phyloP scores from a whole-genome alignment of 1,140 invertebrate species.

The Samia ricini region DNA sequence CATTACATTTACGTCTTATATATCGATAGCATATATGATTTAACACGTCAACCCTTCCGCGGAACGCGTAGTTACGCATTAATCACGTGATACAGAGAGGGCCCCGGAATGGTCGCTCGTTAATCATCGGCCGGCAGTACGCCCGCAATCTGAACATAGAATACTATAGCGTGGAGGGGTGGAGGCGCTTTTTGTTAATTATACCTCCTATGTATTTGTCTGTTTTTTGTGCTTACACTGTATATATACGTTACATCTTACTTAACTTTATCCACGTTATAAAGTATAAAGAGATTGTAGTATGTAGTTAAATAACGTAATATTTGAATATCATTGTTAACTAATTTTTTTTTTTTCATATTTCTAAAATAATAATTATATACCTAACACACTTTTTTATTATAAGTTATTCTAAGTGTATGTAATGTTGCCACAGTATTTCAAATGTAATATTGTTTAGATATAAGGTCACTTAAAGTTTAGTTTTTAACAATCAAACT shows the following conservation, averaged over 20 bases:
- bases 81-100: constrained; percentile 1
- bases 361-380: no score
- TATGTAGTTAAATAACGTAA: no score
- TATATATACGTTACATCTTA: background rate
- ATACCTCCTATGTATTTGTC: background rate
- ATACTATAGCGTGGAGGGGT: background rate
- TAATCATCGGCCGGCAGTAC: background rate
- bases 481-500: no score
- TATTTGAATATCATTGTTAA: no score
- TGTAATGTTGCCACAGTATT: no score
- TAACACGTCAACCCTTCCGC: background rate
- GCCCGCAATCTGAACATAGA: background rate
- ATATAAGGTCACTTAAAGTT: no score
- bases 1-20: background rate
- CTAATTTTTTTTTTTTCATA: no score
- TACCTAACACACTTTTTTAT: no score
- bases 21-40: constrained; percentile 1
- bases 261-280: no score
- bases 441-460: no score
- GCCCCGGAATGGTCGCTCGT: background rate
- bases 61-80: background rate
- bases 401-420: no score
- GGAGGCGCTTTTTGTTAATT: constrained; percentile 1
- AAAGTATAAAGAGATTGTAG: no score
- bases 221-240: background rate